Evolutionary conservation across 2,113 vertebrate genomes (phyloP), one percentile per base, ranked within the genome.

Genomic region (Phycodurus eques): DNA sequence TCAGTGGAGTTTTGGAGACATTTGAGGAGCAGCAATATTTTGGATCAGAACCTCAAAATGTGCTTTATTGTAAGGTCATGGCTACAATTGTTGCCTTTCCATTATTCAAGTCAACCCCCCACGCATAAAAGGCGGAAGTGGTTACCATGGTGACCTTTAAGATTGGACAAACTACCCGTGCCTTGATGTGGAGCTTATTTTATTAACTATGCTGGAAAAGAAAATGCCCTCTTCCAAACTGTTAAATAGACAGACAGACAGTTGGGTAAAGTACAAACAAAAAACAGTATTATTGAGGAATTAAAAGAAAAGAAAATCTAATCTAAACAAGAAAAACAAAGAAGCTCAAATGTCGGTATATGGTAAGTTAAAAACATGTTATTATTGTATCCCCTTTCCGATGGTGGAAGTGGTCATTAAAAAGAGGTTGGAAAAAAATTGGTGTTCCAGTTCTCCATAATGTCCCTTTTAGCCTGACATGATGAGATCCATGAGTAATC

Each of bases 401-500:
- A 39, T 39, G 35, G 35, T 39, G 35, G 3, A 39, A 39, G 35
- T 39, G 35, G 35, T 39, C 35, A 39, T 39, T 39, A 39, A 39
- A 39, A 39, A 39, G 35, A 39, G 4, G 35, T 39, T 39, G 35
- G 35, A 39, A 39, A 39, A 39, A 54, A n/a, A 54, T 2, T n/a
- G 20, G 20, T 2, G 8, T 22, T 22, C 20, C 22, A 9, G 15
- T 31, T 49, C 22, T 44, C 57, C 61, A 49, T 35, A 10, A 42
- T 70, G 56, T 54, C 19, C 31, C 19, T 51, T 67, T 61, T 72
- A 80, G 80, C 82, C 75, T 59, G 59, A 8, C 3, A 39, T 66
- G 53, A 27, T 67, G 4, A 19, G 11, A 42, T 65, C 60, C 27
- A 27, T 27, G 27, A 27, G 51, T 87, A 82, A 88, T 87, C 81